Conservation (phyloP, 1,140 invertebrate species). For the Drosophila willistoni region DNA sequence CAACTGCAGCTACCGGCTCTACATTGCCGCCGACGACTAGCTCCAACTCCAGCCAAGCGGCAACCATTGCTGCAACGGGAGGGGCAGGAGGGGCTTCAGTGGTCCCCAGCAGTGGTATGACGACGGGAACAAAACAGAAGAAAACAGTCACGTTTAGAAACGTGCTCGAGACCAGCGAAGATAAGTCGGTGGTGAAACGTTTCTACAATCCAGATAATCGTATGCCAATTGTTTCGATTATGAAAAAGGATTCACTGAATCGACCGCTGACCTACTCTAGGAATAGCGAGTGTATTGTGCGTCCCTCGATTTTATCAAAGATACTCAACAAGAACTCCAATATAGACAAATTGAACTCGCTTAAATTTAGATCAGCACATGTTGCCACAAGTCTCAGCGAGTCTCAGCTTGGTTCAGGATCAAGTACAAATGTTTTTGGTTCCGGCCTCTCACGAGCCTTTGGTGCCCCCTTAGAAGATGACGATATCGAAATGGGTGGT, state of each 20-base stretch:
- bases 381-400: constrained; percentile 13
- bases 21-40: neutral
- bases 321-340: constrained; percentile 82
- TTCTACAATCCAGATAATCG: constrained; percentile 82
- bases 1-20: constrained; percentile 13
- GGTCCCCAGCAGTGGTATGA: neutral
- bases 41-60: constrained; percentile 6
- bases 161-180: constrained; percentile 82
- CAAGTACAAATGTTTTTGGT: constrained; percentile 82
- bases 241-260: constrained; percentile 81
- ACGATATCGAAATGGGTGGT: constrained; percentile 56
- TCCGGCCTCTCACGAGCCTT: constrained; percentile 84
- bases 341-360: constrained; percentile 82
- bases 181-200: constrained; percentile 78
- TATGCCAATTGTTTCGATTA: constrained; percentile 77
- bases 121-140: constrained; percentile 65
- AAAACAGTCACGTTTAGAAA: constrained; percentile 83
- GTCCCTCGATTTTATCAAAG: constrained; percentile 79
- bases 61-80: neutral
- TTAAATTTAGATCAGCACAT: constrained; percentile 74
- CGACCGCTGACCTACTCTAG: constrained; percentile 63
- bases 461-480: constrained; percentile 83
- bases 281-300: constrained; percentile 78
- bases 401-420: neutral
- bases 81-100: neutral